Percentiles rank a stretch among this genome's conserved stretches.
Evolutionary conservation across 2,888 invertebrate species (phyloP).

Genomic region (Zhuqinia jingwanae): DNA sequence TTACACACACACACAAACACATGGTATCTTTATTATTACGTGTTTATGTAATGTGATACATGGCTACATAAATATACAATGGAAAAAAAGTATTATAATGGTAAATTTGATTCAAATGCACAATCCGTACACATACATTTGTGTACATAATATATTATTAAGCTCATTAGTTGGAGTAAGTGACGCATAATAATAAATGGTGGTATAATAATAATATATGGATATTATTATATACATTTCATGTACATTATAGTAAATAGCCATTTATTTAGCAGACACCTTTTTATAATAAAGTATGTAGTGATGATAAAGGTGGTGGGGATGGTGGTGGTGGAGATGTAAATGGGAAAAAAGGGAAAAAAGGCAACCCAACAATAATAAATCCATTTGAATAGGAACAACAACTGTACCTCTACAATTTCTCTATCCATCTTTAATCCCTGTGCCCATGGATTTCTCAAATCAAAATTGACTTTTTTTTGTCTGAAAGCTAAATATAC

Average conservation of each 20-base stretch:
- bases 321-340: too few species aligned
- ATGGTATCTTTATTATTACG: not conserved
- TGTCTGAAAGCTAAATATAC: too few species aligned
- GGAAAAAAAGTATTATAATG: too few species aligned
- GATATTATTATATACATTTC: not conserved
- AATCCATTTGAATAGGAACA: conserved; percentile 27
- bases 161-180: conserved; percentile 62
- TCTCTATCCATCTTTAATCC: not conserved
- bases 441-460: conserved; percentile 2
- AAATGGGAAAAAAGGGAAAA: too few species aligned
- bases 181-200: conserved; percentile 52
- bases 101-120: conserved; percentile 17
- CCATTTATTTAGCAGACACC: too few species aligned
- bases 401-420: too few species aligned
- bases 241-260: too few species aligned
- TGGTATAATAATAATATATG: conserved; percentile 44
- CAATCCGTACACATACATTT: conserved; percentile 37
- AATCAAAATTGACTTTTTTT: too few species aligned
- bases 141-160: conserved; percentile 64
- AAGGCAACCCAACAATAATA: conserved; percentile 10
- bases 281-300: too few species aligned
- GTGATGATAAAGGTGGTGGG: too few species aligned
- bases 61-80: too few species aligned
- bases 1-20: not conserved
- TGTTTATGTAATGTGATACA: too few species aligned